Percentiles rank a stretch among this genome's conserved stretches.
Evolutionary conservation across 2,113 vertebrate genomes (phyloP).

Genomic region (Takifugu bimaculatus): DNA sequence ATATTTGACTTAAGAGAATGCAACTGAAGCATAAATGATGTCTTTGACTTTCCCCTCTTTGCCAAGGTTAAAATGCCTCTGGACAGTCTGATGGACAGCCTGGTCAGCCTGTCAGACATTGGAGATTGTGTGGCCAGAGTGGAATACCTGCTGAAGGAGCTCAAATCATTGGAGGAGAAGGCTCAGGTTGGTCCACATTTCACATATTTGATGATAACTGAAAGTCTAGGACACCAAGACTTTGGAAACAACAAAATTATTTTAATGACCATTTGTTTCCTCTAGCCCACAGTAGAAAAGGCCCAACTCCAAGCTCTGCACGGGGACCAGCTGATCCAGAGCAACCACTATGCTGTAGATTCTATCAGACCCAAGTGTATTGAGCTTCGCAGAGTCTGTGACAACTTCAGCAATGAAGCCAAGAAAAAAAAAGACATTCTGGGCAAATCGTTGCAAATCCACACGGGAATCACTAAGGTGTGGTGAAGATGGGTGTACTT

Average conservation of each 20-base stretch:
- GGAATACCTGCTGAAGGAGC: slow-evolving; percentile 83
- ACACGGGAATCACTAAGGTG: slow-evolving; percentile 87
- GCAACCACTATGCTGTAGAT: slow-evolving; percentile 88
- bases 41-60: neutral
- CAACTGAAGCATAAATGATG: neutral
- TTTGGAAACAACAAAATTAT: too few relatives aligned
- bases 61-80: slow-evolving; percentile 83
- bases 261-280: neutral
- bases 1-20: too few relatives aligned
- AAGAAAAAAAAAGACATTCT: slow-evolving; percentile 86
- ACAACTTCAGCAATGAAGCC: slow-evolving; percentile 88
- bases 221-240: too few relatives aligned
- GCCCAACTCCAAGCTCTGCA: slow-evolving; percentile 84
- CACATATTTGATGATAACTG: too few relatives aligned
- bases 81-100: slow-evolving; percentile 77
- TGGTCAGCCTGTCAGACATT: slow-evolving; percentile 74
- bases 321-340: slow-evolving; percentile 93
- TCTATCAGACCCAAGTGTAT: slow-evolving; percentile 90
- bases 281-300: slow-evolving; percentile 83
- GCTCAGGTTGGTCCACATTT: slow-evolving; percentile 76
- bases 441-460: slow-evolving; percentile 85
- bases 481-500: neutral
- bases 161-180: slow-evolving; percentile 80
- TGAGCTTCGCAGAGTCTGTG: slow-evolving; percentile 88
- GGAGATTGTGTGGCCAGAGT: slow-evolving; percentile 81